These are phyloP conservation scores for Cyclura pinguis DNA, from an alignment of 2,797 vertebrate genomes.

Conservation along the genomic window DNA sequence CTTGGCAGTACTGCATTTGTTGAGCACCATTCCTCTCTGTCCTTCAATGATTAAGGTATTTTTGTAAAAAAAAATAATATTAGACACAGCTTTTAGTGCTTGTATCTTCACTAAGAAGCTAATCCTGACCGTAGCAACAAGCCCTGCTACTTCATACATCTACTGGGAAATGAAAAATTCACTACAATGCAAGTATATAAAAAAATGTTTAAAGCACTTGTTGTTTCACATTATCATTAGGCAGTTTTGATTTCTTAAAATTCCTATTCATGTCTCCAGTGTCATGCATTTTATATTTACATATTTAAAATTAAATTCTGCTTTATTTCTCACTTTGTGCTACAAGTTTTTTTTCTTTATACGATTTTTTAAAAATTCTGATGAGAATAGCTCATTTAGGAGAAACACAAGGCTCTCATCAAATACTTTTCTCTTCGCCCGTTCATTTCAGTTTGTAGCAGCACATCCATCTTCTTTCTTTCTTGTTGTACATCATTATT, in stretches of 20 bases:
- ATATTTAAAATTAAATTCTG: neutral
- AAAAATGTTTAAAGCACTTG: neutral
- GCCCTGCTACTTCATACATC: neutral
- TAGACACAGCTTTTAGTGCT: neutral
- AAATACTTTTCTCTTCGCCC: slow-evolving; percentile 37
- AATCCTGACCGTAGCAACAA: slow-evolving; percentile 16
- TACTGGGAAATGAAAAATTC: neutral
- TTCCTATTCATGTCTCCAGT: neutral
- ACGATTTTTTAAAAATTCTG: neutral
- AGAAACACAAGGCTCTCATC: slow-evolving; percentile 15
- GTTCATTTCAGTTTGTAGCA: slow-evolving; percentile 50
- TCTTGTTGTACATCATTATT: slow-evolving; percentile 51
- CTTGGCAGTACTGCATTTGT: slow-evolving; percentile 31
- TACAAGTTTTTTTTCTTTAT: slow-evolving; percentile 12
- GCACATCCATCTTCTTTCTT: slow-evolving; percentile 41
- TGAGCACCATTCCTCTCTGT: slow-evolving; percentile 35
- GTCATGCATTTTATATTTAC: neutral
- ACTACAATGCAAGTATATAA: neutral
- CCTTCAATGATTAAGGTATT: slow-evolving; percentile 40
- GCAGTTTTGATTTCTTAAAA: neutral
- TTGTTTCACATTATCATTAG: neutral
- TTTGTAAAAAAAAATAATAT: neutral
- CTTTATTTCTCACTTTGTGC: neutral
- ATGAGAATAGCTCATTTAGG: neutral
- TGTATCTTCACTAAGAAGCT: neutral